These are phyloP conservation scores for Erpetoichthys calabaricus DNA, from an alignment of 2,797 vertebrate species.

Conservation along the genomic window DNA sequence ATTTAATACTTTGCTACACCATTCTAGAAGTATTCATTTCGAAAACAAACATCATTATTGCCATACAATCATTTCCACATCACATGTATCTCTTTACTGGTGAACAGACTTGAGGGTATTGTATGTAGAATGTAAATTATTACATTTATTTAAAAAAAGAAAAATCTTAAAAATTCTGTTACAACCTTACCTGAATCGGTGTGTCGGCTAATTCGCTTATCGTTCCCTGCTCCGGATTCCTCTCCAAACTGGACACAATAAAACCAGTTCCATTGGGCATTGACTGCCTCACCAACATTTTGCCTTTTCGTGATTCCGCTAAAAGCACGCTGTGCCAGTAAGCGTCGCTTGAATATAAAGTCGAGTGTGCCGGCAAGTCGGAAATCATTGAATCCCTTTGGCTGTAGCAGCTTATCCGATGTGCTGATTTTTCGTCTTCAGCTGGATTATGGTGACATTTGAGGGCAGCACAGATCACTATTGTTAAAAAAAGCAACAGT, in stretches of 20 bases:
- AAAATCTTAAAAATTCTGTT: no score
- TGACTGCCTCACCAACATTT: conserved; percentile 33
- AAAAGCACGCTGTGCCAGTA: conserved; percentile 37
- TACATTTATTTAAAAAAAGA: no score
- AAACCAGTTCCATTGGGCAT: conserved; percentile 37
- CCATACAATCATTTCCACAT: no score
- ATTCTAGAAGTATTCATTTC: no score
- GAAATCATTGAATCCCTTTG: conserved; percentile 31
- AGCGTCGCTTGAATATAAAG: conserved; percentile 36
- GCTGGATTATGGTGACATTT: conserved; percentile 36
- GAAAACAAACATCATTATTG: no score
- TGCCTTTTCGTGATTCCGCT: conserved; percentile 33
- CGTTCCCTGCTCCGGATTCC: conserved; percentile 35
- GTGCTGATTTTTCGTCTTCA: conserved; percentile 25
- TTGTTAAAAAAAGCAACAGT: conserved; percentile 40
- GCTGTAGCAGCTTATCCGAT: conserved; percentile 36
- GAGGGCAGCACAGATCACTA: conserved; percentile 29
- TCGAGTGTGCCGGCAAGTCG: conserved; percentile 21
- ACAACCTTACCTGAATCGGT: no score
- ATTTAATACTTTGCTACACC: no score
- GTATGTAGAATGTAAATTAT: no score
- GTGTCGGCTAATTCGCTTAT: no score
- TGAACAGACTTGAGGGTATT: no score
- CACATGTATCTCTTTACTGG: no score
- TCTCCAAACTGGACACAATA: conserved; percentile 39